These are phyloP conservation scores for Orthosia gracilis DNA, from an alignment of 2,888 invertebrate species.

Conservation along the genomic window DNA sequence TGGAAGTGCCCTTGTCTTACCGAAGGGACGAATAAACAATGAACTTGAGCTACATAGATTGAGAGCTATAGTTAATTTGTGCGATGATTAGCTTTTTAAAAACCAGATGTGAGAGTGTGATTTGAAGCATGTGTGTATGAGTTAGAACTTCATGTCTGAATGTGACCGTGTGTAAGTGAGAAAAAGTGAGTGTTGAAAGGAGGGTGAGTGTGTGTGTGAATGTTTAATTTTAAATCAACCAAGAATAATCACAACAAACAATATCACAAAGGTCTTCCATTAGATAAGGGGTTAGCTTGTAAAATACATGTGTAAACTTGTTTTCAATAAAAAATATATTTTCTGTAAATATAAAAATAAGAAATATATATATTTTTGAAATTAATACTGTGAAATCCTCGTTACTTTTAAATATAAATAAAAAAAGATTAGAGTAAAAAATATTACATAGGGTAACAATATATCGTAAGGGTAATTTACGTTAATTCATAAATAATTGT, in stretches of 20 bases:
- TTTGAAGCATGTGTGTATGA: not conserved
- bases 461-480: slow-evolving; percentile 13
- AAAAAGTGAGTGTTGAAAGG: slow-evolving; percentile 15
- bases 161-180: slow-evolving; percentile 36
- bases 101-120: not conserved
- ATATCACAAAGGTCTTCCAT: slow-evolving; percentile 90
- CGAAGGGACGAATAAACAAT: too few species aligned
- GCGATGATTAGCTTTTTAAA: not conserved
- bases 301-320: slow-evolving; percentile 22
- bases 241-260: slow-evolving; percentile 90
- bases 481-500: slow-evolving; percentile 13
- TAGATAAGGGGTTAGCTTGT: slow-evolving; percentile 72
- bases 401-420: slow-evolving; percentile 4
- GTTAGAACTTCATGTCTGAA: not conserved
- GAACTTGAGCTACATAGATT: too few species aligned
- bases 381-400: slow-evolving; percentile 10
- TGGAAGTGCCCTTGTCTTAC: too few species aligned
- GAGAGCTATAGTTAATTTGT: too few species aligned
- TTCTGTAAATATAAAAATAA: slow-evolving; percentile 2
- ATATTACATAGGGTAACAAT: not conserved
- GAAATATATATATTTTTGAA: not conserved
- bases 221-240: slow-evolving; percentile 82
- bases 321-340: not conserved
- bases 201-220: slow-evolving; percentile 31
- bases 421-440: not conserved